A percentile compares a stretch with the other conserved stretches of the same genome.
Evolutionary conservation across 1,140 invertebrate species (phyloP).

Genomic region (Drosophila ironensis): DNA sequence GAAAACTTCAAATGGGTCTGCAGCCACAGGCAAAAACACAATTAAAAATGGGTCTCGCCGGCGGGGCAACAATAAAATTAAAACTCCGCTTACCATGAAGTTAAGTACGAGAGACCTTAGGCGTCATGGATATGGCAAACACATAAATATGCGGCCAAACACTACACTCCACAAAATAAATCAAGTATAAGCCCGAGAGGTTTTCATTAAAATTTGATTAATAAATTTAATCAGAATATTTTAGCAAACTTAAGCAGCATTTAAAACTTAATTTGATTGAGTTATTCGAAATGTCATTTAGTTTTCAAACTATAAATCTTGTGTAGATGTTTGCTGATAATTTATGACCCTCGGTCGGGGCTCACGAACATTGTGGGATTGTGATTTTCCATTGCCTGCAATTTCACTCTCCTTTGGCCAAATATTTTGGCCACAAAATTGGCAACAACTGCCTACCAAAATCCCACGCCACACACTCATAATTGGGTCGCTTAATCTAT

Average conservation of each 20-base stretch:
- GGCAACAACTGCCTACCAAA: constrained; percentile 35
- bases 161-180: background rate
- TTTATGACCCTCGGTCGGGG: constrained; percentile 11
- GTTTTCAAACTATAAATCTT: too few relatives aligned
- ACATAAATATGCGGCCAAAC: background rate
- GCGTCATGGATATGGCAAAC: constrained; percentile 16
- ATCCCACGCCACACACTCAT: constrained; percentile 49
- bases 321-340: background rate
- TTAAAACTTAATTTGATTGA: too few relatives aligned
- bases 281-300: too few relatives aligned
- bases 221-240: too few relatives aligned
- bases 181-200: too few relatives aligned
- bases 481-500: constrained; percentile 63
- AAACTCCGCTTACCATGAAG: constrained; percentile 67
- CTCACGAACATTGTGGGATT: constrained; percentile 16
- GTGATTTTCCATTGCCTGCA: constrained; percentile 48
- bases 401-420: constrained; percentile 60
- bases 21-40: constrained; percentile 59
- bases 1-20: constrained; percentile 46
- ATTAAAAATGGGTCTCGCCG: constrained; percentile 53
- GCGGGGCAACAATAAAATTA: constrained; percentile 33
- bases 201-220: too few relatives aligned
- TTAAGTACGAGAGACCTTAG: constrained; percentile 59
- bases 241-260: too few relatives aligned
- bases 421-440: constrained; percentile 41